phyloP scores from a whole-genome alignment of 2,888 invertebrate genomes.

The Campopleginae sp. region DNA sequence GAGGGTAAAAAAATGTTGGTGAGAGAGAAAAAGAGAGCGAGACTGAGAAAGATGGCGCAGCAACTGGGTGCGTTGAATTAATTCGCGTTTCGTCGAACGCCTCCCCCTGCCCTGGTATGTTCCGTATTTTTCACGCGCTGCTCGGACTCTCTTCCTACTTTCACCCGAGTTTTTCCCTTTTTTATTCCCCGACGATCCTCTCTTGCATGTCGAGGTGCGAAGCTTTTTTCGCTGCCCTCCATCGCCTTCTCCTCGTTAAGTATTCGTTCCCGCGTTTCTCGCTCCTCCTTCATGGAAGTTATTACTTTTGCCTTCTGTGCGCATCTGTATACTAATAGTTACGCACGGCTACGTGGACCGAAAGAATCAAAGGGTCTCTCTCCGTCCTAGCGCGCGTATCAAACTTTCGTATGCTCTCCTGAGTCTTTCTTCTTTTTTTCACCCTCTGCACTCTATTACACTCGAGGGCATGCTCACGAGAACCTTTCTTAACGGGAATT shows the following conservation, averaged over 20 bases:
- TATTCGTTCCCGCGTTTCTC: constrained; percentile 68
- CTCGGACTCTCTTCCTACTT: constrained; percentile 61
- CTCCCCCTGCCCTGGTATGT: constrained; percentile 59
- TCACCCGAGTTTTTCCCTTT: constrained; percentile 52
- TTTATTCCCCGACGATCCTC: constrained; percentile 21
- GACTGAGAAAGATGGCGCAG: constrained; percentile 46
- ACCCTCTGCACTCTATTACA: constrained; percentile 33
- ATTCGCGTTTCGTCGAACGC: constrained; percentile 81
- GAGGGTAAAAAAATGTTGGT: constrained; percentile 57
- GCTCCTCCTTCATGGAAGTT: constrained; percentile 43
- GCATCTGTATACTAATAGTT: not conserved
- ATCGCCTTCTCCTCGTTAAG: constrained; percentile 67
- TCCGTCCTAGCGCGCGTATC: constrained; percentile 61
- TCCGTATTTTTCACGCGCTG: constrained; percentile 67
- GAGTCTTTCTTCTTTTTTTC: constrained; percentile 29
- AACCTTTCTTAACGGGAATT: constrained; percentile 39
- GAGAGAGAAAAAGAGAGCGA: constrained; percentile 40
- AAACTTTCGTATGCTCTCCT: constrained; percentile 61
- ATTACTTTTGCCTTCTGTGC: constrained; percentile 48
- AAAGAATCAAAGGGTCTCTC: constrained; percentile 32
- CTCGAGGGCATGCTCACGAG: constrained; percentile 48
- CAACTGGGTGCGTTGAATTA: constrained; percentile 81
- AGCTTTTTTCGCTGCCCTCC: constrained; percentile 64
- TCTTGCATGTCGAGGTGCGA: constrained; percentile 64
- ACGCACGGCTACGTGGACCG: not conserved